Percentiles rank a stretch among this genome's conserved stretches.
Evolutionary conservation across 2,888 invertebrate genomes (phyloP).

Genomic region (Mythimna vitellina): DNA sequence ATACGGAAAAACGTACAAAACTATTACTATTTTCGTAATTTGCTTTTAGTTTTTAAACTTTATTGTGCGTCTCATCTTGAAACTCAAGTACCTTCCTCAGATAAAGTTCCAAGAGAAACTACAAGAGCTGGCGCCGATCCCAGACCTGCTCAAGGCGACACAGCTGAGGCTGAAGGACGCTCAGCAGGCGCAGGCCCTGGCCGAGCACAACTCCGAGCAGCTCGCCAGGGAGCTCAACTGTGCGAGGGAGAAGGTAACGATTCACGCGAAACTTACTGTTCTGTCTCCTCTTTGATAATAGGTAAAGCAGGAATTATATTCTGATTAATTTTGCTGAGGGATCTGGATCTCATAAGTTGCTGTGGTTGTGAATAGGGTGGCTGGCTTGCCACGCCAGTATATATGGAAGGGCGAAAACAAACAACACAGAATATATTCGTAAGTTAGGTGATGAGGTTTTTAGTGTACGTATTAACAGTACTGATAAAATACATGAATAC

Average conservation of each 20-base stretch:
- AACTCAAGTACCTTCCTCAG: constrained; percentile 61
- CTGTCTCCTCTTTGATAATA: too few relatives aligned
- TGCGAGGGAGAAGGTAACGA: constrained; percentile 90
- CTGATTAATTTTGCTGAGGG: too few relatives aligned
- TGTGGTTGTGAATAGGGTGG: too few relatives aligned
- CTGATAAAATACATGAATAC: too few relatives aligned
- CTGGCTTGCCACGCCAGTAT: too few relatives aligned
- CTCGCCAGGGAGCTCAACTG: constrained; percentile 92
- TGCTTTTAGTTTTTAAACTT: neutral
- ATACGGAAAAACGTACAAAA: neutral
- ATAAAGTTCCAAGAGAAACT: constrained; percentile 93
- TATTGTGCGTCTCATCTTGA: neutral
- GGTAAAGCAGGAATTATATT: too few relatives aligned
- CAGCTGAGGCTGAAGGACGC: constrained; percentile 93
- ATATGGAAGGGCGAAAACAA: too few relatives aligned
- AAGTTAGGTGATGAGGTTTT: too few relatives aligned
- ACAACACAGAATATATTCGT: too few relatives aligned
- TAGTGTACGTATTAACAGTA: too few relatives aligned
- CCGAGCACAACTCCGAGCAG: constrained; percentile 92
- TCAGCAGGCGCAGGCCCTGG: constrained; percentile 92
- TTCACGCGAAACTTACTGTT: too few relatives aligned
- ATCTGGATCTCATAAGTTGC: too few relatives aligned
- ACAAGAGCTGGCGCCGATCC: constrained; percentile 92
- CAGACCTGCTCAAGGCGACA: constrained; percentile 92
- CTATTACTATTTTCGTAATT: neutral